These are phyloP conservation scores for Holacanthus passer DNA, from an alignment of 2,113 vertebrate genomes.

Conservation along the genomic window DNA sequence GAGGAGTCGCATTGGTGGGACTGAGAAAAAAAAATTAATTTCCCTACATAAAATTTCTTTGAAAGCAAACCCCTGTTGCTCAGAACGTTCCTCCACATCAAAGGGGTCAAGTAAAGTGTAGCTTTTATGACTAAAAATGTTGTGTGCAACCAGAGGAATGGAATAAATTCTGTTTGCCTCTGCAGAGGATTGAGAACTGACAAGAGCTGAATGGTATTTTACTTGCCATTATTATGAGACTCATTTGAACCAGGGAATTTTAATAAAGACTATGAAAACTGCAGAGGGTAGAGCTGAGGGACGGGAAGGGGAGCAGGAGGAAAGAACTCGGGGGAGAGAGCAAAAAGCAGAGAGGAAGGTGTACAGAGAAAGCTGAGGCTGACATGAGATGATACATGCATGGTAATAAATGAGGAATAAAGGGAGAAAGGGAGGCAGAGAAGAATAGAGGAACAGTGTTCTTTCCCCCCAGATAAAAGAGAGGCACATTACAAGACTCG, in stretches of 20 bases:
- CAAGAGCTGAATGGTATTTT: constrained; percentile 48
- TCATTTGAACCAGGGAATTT: constrained; percentile 50
- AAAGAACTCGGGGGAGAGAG: constrained; percentile 43
- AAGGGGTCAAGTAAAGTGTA: constrained; percentile 52
- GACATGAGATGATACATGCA: constrained; percentile 70
- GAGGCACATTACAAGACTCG: constrained; percentile 44
- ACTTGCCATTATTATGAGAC: constrained; percentile 49
- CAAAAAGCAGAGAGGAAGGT: constrained; percentile 48
- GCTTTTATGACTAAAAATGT: constrained; percentile 47
- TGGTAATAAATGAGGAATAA: constrained; percentile 67
- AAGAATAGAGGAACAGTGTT: constrained; percentile 47
- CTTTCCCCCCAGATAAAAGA: constrained; percentile 58
- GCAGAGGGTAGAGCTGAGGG: constrained; percentile 20
- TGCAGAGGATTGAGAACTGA: constrained; percentile 50
- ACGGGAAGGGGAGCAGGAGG: constrained; percentile 39
- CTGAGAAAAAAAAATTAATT: constrained; percentile 3
- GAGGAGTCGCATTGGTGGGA: constrained; percentile 17
- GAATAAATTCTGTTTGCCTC: constrained; percentile 48
- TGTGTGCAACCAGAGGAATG: constrained; percentile 10
- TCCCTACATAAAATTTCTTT: constrained; percentile 38
- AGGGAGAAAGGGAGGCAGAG: constrained; percentile 38
- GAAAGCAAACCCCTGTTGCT: constrained; percentile 37
- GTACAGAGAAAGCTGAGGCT: constrained; percentile 43
- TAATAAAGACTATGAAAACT: constrained; percentile 46
- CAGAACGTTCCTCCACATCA: constrained; percentile 35